Percentiles rank a stretch among this genome's conserved stretches.
Conservation (phyloP, 2,888 invertebrate genomes). For the Cantharis flavilabris region DNA sequence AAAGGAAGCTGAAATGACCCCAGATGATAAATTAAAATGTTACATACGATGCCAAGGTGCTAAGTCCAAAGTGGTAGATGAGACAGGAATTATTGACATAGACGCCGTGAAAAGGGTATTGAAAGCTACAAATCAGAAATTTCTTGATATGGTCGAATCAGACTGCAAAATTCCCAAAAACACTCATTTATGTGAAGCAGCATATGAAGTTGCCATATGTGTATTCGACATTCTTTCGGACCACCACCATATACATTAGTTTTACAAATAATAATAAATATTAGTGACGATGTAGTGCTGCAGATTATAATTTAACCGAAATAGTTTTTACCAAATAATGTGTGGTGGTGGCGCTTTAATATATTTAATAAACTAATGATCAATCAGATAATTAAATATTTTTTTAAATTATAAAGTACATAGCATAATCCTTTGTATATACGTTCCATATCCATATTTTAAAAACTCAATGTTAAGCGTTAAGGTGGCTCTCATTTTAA, state of each 20-base stretch:
- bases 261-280: neutral
- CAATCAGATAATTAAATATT: no score
- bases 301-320: neutral
- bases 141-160: neutral
- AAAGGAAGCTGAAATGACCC: neutral
- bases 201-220: neutral
- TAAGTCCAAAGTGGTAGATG: neutral
- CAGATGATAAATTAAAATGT: neutral
- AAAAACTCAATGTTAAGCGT: no score
- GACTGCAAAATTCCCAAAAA: neutral
- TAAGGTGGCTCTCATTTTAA: no score
- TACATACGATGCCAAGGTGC: neutral
- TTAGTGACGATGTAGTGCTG: neutral
- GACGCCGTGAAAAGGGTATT: neutral
- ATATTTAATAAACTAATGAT: no score
- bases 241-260: neutral
- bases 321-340: neutral
- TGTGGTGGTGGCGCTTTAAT: no score
- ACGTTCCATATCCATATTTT: no score
- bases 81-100: neutral
- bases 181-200: neutral
- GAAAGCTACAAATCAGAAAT: neutral
- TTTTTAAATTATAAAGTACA: no score
- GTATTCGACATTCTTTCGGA: neutral
- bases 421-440: no score